phyloP scores from a whole-genome alignment of 2,888 invertebrate species.

The Onchidella celtica region DNA sequence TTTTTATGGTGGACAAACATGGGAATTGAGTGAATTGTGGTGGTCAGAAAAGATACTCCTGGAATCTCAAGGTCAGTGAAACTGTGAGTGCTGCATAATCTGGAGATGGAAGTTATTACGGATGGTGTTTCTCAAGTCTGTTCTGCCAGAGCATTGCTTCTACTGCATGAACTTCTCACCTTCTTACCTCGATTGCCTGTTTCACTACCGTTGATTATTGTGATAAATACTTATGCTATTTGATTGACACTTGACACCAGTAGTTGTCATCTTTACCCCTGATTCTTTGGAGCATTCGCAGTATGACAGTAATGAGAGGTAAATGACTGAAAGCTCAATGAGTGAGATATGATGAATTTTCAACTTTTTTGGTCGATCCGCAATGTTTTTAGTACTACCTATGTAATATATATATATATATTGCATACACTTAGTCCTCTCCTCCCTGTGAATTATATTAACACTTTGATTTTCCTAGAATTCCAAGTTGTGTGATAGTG shows the following conservation, averaged over 20 bases:
- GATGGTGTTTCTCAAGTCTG: no score
- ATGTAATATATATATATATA: no score
- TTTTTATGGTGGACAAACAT: no score
- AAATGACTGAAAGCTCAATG: neutral
- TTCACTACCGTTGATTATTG: neutral
- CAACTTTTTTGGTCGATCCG: neutral
- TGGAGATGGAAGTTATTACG: no score
- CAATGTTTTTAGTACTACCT: neutral
- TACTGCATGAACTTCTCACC: neutral
- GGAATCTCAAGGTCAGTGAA: no score
- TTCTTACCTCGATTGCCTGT: neutral
- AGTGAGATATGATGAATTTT: neutral
- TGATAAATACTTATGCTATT: neutral
- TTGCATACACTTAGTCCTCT: neutral
- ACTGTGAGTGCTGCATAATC: no score
- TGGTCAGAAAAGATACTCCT: no score
- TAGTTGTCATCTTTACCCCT: neutral
- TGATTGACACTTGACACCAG: neutral
- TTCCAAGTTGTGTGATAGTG: conserved; percentile 3
- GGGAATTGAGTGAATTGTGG: no score
- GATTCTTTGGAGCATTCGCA: neutral
- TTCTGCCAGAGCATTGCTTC: neutral
- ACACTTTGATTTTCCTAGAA: neutral
- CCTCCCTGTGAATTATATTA: neutral
- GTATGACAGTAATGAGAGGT: neutral